Percentiles rank a stretch among this genome's conserved stretches.
Evolutionary conservation across 2,797 vertebrate species (phyloP).

Genomic region (Lacerta agilis): DNA sequence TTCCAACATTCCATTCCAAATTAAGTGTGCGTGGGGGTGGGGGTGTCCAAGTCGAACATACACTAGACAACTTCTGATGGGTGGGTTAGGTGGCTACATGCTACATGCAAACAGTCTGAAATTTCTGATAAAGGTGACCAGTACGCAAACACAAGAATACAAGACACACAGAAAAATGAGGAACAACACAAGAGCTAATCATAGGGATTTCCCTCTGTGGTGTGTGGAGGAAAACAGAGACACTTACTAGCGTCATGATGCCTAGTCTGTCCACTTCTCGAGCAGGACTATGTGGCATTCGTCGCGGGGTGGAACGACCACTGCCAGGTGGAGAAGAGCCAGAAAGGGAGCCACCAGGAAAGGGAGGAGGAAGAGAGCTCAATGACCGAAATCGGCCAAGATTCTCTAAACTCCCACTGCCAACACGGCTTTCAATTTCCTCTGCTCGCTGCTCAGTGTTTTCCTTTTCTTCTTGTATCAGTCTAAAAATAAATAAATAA

Average conservation of each 20-base stretch:
- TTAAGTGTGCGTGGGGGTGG: too few species aligned
- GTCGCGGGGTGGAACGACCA: conserved; percentile 90
- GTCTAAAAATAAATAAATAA: conserved; percentile 71
- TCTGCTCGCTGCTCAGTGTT: conserved; percentile 91
- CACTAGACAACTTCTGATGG: too few species aligned
- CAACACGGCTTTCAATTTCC: conserved; percentile 93
- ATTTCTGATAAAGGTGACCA: conserved; percentile 21
- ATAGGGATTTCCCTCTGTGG: accelerated
- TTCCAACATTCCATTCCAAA: too few species aligned
- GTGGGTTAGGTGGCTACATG: too few species aligned
- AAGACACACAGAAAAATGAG: background rate
- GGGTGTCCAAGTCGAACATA: too few species aligned
- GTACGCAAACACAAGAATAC: background rate
- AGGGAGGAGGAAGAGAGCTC: conserved; percentile 84
- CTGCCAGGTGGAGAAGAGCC: conserved; percentile 92
- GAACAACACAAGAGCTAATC: background rate
- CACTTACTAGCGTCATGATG: conserved; percentile 93
- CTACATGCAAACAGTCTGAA: conserved; percentile 37
- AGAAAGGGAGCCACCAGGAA: conserved; percentile 76
- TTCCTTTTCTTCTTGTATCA: conserved; percentile 99
- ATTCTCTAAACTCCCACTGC: conserved; percentile 85
- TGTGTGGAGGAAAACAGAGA: accelerated
- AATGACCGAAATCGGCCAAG: conserved; percentile 88
- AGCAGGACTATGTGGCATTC: conserved; percentile 90
- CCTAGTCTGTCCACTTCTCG: conserved; percentile 93